Evolutionary conservation across 64 coral and sea anemone genomes (phyloP).

Genomic region (Actinia equina): DNA sequence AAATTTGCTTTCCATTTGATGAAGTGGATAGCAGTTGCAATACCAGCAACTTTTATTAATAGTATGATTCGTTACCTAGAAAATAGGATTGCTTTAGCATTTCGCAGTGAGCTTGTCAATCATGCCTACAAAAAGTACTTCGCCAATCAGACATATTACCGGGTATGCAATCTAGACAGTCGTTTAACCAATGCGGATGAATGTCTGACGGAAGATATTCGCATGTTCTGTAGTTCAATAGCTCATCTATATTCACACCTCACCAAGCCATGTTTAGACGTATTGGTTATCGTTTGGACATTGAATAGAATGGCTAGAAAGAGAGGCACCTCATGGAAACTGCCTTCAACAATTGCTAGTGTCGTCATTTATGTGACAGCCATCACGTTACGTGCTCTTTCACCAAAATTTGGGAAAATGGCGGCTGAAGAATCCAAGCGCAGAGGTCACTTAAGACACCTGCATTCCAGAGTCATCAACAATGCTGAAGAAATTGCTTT

Average conservation of each 20-base stretch:
- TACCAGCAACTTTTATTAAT: constrained; percentile 96
- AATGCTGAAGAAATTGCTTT: constrained; percentile 99
- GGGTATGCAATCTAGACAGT: constrained; percentile 80
- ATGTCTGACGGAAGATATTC: constrained; percentile 91
- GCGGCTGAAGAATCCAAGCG: constrained; percentile 94
- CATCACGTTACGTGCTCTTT: constrained; percentile 55
- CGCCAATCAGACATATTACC: constrained; percentile 82
- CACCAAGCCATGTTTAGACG: constrained; percentile 91
- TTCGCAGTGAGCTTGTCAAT: constrained; percentile 69
- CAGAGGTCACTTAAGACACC: constrained; percentile 81
- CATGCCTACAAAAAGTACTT: constrained; percentile 89
- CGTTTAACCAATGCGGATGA: constrained; percentile 90
- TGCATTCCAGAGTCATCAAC: constrained; percentile 88
- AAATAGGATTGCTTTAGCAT: constrained; percentile 77
- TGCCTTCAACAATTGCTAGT: constrained; percentile 78
- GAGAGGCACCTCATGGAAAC: constrained; percentile 65
- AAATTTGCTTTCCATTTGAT: constrained; percentile 74
- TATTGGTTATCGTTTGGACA: constrained; percentile 84
- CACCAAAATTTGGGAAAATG: constrained; percentile 88
- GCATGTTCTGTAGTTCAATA: constrained; percentile 84
- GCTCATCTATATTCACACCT: constrained; percentile 98
- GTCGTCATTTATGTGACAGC: constrained; percentile 82
- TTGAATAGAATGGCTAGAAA: constrained; percentile 75
- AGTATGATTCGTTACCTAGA: constrained; percentile 97
- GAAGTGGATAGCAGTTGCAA: constrained; percentile 84